Evolutionary conservation across 2,888 invertebrate genomes (phyloP).

Genomic region (Thera obeliscata): DNA sequence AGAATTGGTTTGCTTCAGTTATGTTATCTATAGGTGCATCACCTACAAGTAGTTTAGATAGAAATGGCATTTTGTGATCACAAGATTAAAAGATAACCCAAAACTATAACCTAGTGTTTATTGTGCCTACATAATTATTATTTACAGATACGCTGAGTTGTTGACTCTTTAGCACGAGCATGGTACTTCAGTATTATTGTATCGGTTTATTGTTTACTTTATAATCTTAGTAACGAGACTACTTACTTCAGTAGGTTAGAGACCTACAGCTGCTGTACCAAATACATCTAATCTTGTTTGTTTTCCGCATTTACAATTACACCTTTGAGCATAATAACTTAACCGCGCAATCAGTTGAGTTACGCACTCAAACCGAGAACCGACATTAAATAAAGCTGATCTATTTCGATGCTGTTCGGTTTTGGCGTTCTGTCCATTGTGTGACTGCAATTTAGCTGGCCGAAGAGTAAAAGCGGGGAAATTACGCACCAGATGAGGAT

Average conservation of each 20-base stretch:
- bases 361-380: conserved; percentile 65
- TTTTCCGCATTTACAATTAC: conserved; percentile 53
- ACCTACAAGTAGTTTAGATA: background rate
- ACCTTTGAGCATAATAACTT: conserved; percentile 40
- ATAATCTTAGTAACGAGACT: too few relatives aligned
- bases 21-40: conserved; percentile 8
- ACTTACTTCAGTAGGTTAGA: background rate
- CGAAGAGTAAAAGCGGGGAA: conserved; percentile 67
- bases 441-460: conserved; percentile 50
- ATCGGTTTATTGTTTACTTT: too few relatives aligned
- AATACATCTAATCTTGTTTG: conserved; percentile 36
- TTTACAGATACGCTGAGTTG: background rate
- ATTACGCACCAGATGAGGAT: conserved; percentile 72
- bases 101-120: background rate
- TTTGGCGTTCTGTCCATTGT: conserved; percentile 54
- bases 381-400: conserved; percentile 62
- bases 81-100: too few relatives aligned
- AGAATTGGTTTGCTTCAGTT: conserved; percentile 67
- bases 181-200: too few relatives aligned
- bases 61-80: background rate
- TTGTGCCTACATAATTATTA: background rate
- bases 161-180: too few relatives aligned
- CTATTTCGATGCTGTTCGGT: conserved; percentile 62
- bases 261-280: conserved; percentile 13
- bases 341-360: conserved; percentile 57